Conservation (phyloP, 2,797 vertebrate genomes). For the Sylvilagus floridanus region DNA sequence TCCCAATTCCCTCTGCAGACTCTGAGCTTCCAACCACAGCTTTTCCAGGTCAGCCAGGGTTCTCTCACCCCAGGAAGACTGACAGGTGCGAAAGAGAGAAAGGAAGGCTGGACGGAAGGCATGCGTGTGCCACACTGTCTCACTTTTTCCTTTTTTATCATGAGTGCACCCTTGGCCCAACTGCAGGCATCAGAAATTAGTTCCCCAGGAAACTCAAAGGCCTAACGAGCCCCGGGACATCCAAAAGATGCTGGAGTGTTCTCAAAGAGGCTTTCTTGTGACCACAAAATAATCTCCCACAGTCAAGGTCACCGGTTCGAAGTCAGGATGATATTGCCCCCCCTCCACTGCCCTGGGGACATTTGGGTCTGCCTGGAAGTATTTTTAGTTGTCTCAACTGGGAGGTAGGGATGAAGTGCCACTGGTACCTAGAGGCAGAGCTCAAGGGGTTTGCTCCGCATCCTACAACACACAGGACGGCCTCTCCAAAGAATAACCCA, state of each 20-base stretch:
- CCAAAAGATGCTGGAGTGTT: not conserved
- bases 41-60: not conserved
- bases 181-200: conserved; percentile 1
- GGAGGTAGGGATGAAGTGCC: not conserved
- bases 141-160: not conserved
- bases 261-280: conserved; percentile 11
- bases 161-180: not conserved
- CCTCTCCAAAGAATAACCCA: not conserved
- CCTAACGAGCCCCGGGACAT: not conserved
- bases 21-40: not conserved
- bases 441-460: not conserved
- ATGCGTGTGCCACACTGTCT: not conserved
- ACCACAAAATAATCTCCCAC: not conserved
- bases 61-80: not conserved
- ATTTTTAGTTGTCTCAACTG: not conserved
- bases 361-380: not conserved
- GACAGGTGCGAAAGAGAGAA: not conserved
- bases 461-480: not conserved
- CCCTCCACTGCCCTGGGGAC: too few relatives aligned
- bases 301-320: not conserved
- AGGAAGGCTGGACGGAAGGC: not conserved
- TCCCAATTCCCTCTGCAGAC: not conserved
- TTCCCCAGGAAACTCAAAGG: not conserved
- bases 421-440: not conserved
- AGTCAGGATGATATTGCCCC: not conserved